These are phyloP conservation scores for Ectemnius cavifrons DNA, from an alignment of 2,888 invertebrate species.

Conservation along the genomic window DNA sequence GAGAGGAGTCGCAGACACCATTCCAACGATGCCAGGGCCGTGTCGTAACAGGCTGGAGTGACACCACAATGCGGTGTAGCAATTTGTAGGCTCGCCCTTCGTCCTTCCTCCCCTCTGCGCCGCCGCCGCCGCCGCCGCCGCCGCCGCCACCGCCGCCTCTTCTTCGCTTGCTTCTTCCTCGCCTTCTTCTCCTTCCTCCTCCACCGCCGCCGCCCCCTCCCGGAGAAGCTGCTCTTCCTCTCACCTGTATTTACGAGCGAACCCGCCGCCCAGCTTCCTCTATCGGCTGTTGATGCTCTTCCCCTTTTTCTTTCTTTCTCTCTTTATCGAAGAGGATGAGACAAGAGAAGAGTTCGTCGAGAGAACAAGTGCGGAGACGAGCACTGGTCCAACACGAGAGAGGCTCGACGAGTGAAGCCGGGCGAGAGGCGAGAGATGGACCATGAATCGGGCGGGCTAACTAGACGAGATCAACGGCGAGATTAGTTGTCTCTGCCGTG, in stretches of 20 bases:
- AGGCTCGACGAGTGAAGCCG: not conserved
- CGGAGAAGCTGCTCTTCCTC: slow-evolving; percentile 16
- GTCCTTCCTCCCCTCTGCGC: slow-evolving; percentile 52
- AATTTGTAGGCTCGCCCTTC: slow-evolving; percentile 77
- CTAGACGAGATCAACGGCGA: slow-evolving; percentile 73
- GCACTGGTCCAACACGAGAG: too few species aligned
- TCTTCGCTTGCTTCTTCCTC: slow-evolving; percentile 25
- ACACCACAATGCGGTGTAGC: slow-evolving; percentile 78
- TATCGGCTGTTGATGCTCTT: slow-evolving; percentile 45
- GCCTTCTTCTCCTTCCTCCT: slow-evolving; percentile 11
- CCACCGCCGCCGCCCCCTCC: slow-evolving; percentile 2
- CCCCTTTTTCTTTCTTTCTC: not conserved
- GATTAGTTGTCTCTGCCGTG: slow-evolving; percentile 68
- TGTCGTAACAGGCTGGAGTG: slow-evolving; percentile 76
- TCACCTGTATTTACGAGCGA: slow-evolving; percentile 70
- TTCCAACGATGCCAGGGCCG: slow-evolving; percentile 77
- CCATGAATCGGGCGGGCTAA: slow-evolving; percentile 57
- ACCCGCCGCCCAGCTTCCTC: slow-evolving; percentile 41
- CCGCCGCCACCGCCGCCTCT: not conserved
- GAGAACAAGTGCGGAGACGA: not conserved
- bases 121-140: not conserved
- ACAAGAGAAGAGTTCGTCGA: not conserved
- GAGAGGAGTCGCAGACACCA: slow-evolving; percentile 68
- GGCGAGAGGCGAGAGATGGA: slow-evolving; percentile 1
- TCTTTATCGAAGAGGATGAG: not conserved